Conservation (phyloP, 2,888 invertebrate species). For the Epicampocera succincta region DNA sequence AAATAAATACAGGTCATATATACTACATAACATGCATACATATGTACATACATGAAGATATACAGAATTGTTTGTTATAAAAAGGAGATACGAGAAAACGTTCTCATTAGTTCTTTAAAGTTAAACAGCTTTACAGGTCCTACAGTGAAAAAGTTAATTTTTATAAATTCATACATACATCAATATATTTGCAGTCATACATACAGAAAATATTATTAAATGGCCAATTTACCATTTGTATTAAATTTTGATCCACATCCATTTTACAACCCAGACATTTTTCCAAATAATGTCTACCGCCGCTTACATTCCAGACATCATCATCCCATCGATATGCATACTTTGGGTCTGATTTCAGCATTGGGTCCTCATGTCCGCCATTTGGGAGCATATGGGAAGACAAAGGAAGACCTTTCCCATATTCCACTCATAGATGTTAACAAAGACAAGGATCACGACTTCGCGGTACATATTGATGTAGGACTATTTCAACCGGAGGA, state of each 20-base stretch:
- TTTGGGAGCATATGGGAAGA: conserved; percentile 72
- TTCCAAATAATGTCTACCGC: conserved; percentile 78
- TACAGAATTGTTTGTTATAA: not conserved
- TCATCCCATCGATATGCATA: conserved; percentile 75
- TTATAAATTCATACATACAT: not conserved
- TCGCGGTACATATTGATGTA: conserved; percentile 86
- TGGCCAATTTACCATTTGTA: conserved; percentile 78
- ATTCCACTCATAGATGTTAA: conserved; percentile 46
- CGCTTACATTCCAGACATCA: conserved; percentile 75
- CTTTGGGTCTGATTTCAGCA: conserved; percentile 76
- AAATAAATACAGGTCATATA: not conserved
- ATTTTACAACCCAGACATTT: conserved; percentile 77
- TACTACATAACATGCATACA: not conserved
- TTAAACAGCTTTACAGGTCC: no score
- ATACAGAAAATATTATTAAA: conserved; percentile 43
- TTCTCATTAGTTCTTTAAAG: no score
- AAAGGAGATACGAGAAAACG: not conserved
- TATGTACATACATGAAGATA: not conserved
- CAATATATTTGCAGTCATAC: not conserved
- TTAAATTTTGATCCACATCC: conserved; percentile 77
- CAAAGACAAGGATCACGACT: conserved; percentile 83
- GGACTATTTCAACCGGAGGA: conserved; percentile 88
- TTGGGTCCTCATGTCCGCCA: conserved; percentile 77
- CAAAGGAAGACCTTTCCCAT: conserved; percentile 69
- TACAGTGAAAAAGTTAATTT: no score